Evolutionary conservation across 2,888 invertebrate genomes (phyloP).

Genomic region (Ectemnius continuus): DNA sequence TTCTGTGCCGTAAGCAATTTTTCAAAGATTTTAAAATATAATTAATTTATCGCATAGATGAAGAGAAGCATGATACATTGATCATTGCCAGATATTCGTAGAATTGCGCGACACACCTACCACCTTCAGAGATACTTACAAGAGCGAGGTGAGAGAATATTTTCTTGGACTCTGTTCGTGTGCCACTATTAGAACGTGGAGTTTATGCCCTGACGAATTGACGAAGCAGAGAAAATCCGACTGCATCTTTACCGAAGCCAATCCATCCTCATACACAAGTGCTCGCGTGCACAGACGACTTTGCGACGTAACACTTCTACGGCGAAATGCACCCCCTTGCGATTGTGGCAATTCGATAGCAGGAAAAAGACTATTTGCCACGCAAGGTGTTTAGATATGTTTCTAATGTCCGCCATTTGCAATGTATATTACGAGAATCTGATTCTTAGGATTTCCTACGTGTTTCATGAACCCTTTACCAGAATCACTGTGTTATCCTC

Average conservation of each 20-base stretch:
- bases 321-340: conserved; percentile 60
- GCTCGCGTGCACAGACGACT: conserved; percentile 77
- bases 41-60: neutral
- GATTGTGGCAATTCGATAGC: conserved; percentile 69
- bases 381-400: conserved; percentile 67
- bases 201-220: conserved; percentile 74
- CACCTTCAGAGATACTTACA: conserved; percentile 14
- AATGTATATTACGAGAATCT: neutral
- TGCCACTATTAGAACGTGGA: conserved; percentile 75
- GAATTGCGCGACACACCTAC: conserved; percentile 55
- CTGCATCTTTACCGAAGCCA: conserved; percentile 72
- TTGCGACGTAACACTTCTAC: conserved; percentile 76
- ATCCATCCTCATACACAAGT: conserved; percentile 59
- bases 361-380: conserved; percentile 71
- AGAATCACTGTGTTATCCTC: conserved; percentile 73
- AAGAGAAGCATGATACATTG: neutral
- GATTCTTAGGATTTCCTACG: conserved; percentile 76
- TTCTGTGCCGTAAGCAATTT: conserved; percentile 75
- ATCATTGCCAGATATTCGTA: conserved; percentile 60
- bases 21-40: conserved; percentile 10
- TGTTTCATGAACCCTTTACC: conserved; percentile 76
- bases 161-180: conserved; percentile 78
- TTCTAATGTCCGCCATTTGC: too few species aligned
- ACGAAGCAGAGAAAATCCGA: conserved; percentile 66
- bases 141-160: conserved; percentile 66